Conservation (phyloP, 2,888 invertebrate species). For the Sphecodes monilicornis region DNA sequence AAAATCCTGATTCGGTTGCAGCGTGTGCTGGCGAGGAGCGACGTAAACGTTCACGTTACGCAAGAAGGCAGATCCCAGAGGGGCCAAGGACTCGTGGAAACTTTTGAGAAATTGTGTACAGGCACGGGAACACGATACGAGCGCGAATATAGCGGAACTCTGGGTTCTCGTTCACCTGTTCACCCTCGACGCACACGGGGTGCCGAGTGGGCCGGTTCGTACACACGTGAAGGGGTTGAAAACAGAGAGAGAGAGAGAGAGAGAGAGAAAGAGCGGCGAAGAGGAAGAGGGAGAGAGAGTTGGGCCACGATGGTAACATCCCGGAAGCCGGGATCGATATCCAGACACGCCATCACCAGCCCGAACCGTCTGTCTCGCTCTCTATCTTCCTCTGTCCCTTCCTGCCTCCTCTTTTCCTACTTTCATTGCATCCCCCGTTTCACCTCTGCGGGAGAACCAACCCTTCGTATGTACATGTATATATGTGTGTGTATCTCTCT, state of each 20-base stretch:
- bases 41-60: not conserved
- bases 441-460: constrained; percentile 23
- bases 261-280: not conserved
- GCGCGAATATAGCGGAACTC: constrained; percentile 1
- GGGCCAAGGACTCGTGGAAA: constrained; percentile 8
- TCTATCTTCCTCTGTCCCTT: constrained; percentile 29
- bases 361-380: constrained; percentile 53
- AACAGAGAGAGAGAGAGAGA: not conserved
- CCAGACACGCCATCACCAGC: constrained; percentile 78
- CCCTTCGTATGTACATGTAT: not conserved
- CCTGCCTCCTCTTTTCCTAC: constrained; percentile 24
- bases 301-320: constrained; percentile 75
- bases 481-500: not conserved
- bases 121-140: constrained; percentile 2
- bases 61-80: not conserved
- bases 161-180: constrained; percentile 34
- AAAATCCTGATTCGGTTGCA: not conserved
- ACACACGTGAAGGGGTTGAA: constrained; percentile 32
- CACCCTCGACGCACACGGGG: constrained; percentile 23
- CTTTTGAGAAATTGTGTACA: not conserved
- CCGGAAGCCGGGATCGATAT: constrained; percentile 79
- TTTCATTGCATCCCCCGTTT: constrained; percentile 34
- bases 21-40: not conserved
- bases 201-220: constrained; percentile 14
- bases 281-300: constrained; percentile 55